Conservation (phyloP, 2,797 vertebrate genomes). For the Pangasius djambal region DNA sequence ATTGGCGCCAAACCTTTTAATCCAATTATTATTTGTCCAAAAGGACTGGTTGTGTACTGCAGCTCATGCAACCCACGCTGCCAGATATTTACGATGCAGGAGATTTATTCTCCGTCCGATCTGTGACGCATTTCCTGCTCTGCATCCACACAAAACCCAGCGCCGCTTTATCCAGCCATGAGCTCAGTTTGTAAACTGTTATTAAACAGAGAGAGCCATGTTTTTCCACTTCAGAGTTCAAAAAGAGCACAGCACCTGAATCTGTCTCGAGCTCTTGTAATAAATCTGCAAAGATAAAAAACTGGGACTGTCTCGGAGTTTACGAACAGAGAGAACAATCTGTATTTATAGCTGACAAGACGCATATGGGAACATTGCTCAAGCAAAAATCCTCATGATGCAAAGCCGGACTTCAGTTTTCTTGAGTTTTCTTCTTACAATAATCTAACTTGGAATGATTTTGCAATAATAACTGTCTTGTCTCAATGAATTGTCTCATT, state of each 20-base stretch:
- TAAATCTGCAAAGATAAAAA: neutral
- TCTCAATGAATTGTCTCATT: neutral
- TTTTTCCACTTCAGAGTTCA: neutral
- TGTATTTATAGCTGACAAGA: neutral
- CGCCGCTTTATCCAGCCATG: conserved; percentile 15
- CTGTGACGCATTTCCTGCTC: conserved; percentile 23
- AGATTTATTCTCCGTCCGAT: conserved; percentile 16
- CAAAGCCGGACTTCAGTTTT: too few species aligned
- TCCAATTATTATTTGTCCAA: neutral
- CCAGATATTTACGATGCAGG: conserved; percentile 9
- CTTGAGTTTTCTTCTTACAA: neutral
- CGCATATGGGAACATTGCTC: neutral
- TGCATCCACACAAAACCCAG: neutral
- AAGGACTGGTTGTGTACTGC: neutral
- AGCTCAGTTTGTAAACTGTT: conserved; percentile 31
- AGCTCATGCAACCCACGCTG: neutral
- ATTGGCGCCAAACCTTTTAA: too few species aligned
- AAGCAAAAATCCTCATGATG: neutral
- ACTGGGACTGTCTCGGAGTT: neutral
- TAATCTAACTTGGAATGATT: neutral
- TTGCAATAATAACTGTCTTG: neutral
- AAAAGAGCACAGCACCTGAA: neutral
- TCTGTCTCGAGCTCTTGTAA: neutral
- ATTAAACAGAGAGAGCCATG: conserved; percentile 19
- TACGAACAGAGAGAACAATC: neutral